A percentile compares a stretch with the other conserved stretches of the same genome.
Evolutionary conservation across 2,113 vertebrate genomes (phyloP).

Genomic region (Nyctereutes procyonoides): DNA sequence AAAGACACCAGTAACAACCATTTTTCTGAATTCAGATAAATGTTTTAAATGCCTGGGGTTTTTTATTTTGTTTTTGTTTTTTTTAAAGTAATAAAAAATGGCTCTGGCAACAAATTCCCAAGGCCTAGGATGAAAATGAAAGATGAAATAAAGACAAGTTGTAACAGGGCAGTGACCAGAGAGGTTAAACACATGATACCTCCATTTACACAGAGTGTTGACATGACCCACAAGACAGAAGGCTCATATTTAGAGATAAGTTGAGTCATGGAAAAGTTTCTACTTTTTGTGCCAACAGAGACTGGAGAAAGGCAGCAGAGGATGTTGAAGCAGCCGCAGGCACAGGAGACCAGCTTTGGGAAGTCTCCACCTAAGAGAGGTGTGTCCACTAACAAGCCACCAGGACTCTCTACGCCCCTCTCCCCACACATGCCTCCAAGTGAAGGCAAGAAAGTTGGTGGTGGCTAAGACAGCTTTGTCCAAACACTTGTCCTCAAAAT

Average conservation of each 20-base stretch:
- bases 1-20: background rate
- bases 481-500: background rate
- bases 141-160: background rate
- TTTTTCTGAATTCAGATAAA: background rate
- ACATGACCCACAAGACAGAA: background rate
- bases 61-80: background rate
- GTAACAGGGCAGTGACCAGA: background rate
- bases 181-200: accelerated
- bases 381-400: background rate
- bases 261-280: background rate
- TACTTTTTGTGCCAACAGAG: background rate
- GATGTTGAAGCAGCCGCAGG: background rate
- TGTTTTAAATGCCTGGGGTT: background rate
- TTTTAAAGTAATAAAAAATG: background rate
- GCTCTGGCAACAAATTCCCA: background rate
- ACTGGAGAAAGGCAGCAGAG: accelerated
- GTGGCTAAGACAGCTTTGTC: background rate
- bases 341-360: accelerated
- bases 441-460: background rate
- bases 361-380: background rate
- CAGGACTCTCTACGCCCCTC: background rate
- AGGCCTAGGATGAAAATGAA: background rate
- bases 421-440: background rate
- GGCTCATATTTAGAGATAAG: background rate
- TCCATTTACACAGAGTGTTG: accelerated